Evolutionary conservation across 1,140 invertebrate species (phyloP), one percentile per base, ranked within the genome.

Genomic region (Megalopta genalis): DNA sequence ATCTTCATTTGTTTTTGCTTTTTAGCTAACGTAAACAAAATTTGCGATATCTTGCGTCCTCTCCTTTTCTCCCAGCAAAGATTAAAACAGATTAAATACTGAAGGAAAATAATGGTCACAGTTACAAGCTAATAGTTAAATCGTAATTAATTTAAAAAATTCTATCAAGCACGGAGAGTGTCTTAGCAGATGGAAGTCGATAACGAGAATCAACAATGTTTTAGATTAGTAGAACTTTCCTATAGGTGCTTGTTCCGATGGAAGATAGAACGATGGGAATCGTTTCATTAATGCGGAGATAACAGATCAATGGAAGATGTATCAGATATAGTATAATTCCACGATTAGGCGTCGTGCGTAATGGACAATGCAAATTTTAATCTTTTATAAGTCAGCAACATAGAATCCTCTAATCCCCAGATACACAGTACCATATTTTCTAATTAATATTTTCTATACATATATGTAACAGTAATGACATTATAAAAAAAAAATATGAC

Each of bases 311-410:
- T 62, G 57, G 7, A 46, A 39, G 37, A 25, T 62, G 46, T 46
- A 52, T 42, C 18, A 75, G 23, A 16, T 66, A 32, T 4, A 21
- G 25, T 32, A 76, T 49, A 62, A 77, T 76, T 68, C 39, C 65
- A 49, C n/a, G 14, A 52, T 37, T 7, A 39, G 39, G 32, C 9
- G 12, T 9, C 12, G 21, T 46, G 39, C 65, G 23, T 77, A 67
- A 75, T 46, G n/a, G 46, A n/a, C 4, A 16, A 73, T 73, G 57
- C 57, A 25, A 42, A 76, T 67, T 27, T 59, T 76, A 67, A 67
- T 68, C 64, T 60, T 16, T 37, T 16, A 16, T 64, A 21, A 54
- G 66, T 10, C 14, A 49, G 3, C 4, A 37, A 32, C 23, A 23
- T 21, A 27, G 4, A 4, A 14, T 10, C 14, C 25, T 16, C 9